Evolutionary conservation across 2,888 invertebrate genomes (phyloP), one percentile per base, ranked within the genome.

Genomic region (Ellobium chinense): DNA sequence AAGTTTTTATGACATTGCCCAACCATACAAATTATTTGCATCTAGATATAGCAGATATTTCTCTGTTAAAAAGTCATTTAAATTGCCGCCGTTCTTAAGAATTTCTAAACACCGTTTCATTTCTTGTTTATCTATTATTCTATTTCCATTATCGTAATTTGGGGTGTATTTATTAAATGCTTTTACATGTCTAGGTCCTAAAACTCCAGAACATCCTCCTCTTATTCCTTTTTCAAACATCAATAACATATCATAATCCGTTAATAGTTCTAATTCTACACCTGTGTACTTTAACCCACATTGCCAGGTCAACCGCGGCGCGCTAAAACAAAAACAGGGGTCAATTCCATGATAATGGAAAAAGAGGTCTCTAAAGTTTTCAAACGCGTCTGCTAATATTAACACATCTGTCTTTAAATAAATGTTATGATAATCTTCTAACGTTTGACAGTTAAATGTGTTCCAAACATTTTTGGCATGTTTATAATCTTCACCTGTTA

Each of bases 1-100:
- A 46, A 80, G 66, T 46, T 58, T 68, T 60, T 80, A 69, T 31
- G 75, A 75, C 76, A 79, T 72, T 68, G 68, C 74, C 68, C 74
- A 78, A 24, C 74, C 74, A 74, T 78, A 78, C 36, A 78, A 63
- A 69, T 78, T 82, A 74, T 74, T 82, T 37, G 74, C 76, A 72
- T 72, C 36, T 46, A 34, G 21, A 56, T 72, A 72, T 56, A 72
- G 27, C 31, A 72, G 34, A 56, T 72, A 72, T 29, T 46, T 46
- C 21, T 21, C 21, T 69, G 18, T 69, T 29, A 29, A 29, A 36
- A 69, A 69, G 29, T 69, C 46, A 46, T 9, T 46, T 69, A 69
- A 69, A 37, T 69, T 29, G 29, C 37, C 69, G 1, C 54, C 69
- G 4, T 66, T 66, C 66, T 66, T 66, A 29, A 66, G 31, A 2